These are phyloP conservation scores for Leucophenga maculata DNA, from an alignment of 2,888 invertebrate genomes.

Conservation along the genomic window DNA sequence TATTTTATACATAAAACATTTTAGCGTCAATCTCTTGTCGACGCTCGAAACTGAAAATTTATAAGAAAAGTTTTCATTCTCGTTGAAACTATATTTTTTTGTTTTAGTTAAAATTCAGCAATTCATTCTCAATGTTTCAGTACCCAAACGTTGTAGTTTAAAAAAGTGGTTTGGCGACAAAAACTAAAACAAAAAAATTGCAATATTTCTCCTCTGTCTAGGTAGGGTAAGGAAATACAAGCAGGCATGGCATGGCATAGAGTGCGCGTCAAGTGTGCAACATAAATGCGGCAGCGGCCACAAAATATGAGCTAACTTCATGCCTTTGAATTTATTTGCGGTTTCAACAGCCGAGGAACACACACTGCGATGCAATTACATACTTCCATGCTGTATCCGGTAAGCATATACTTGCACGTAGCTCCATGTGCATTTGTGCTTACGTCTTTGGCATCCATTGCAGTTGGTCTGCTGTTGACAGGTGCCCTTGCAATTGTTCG, in stretches of 20 bases:
- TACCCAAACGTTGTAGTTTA: too few species aligned
- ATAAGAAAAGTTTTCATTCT: too few species aligned
- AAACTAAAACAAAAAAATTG: too few species aligned
- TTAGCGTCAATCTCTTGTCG: too few species aligned
- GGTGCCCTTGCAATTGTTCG: background rate
- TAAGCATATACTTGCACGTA: too few species aligned
- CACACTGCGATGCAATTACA: background rate
- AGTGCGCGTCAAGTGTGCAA: conserved; percentile 16
- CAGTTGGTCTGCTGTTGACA: conserved; percentile 44
- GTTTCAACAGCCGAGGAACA: conserved; percentile 33
- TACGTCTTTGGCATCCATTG: conserved; percentile 30
- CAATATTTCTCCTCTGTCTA: conserved; percentile 8
- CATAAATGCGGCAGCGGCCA: conserved; percentile 30
- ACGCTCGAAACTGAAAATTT: too few species aligned
- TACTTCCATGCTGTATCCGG: conserved; percentile 9
- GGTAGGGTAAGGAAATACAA: conserved; percentile 10
- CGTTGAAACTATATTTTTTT: too few species aligned
- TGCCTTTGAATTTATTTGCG: conserved; percentile 58
- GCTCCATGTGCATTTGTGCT: conserved; percentile 35
- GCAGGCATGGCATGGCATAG: conserved; percentile 4
- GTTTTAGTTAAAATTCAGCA: too few species aligned
- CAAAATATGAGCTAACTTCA: conserved; percentile 46
- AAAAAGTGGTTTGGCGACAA: too few species aligned
- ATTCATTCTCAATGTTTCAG: too few species aligned
- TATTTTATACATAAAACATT: too few species aligned